Evolutionary conservation across 2,113 vertebrate species (phyloP), one percentile per base, ranked within the genome.

Genomic region (Petaurus breviceps): DNA sequence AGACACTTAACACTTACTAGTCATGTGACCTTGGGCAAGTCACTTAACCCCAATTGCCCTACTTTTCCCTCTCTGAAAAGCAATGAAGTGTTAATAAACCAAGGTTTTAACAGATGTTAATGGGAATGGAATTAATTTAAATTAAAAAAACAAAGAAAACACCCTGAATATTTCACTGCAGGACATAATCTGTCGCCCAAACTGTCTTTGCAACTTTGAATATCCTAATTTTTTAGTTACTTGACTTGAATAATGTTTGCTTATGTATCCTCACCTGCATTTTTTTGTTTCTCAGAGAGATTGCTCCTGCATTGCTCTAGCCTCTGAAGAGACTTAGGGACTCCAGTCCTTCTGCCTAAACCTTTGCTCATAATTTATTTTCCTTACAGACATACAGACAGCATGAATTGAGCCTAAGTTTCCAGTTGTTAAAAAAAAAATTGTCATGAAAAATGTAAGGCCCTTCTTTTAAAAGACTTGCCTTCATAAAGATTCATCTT

Each of bases 381-480:
- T 77, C 37, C 61, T 77, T 31, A 37, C 61, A 77, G 61, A 57
- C 26, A 77, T 77, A 77, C 31, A 77, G 10, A 77, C 37, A 77
- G 16, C 61, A 77, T 7, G 14, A n/a, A 8, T 77, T 77, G 4
- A 77, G 14, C 31, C 55, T 31, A 10, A 61, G 55, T 61, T 77
- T n/a, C 61, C 61, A n/a, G n/a, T n/a, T n/a, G 26, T 61, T 61
- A 31, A 61, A 77, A 68, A 37, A 14, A 57, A 57, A 57, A 55
- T 95, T 89, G 52, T 93, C 25, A 26, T 55, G 94, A 51, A 94
- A 97, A 93, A 90, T 9, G 7, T 91, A 37, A 92, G 92, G 31
- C n/a, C 51, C 11, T 47, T 77, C 84, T 53, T 96, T 93, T 92
- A 95, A 92, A 28, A 96, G 47, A 90, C 25, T 92, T 94, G 49